phyloP scores from a whole-genome alignment of 2,797 vertebrate species.

The Pristis pectinata region DNA sequence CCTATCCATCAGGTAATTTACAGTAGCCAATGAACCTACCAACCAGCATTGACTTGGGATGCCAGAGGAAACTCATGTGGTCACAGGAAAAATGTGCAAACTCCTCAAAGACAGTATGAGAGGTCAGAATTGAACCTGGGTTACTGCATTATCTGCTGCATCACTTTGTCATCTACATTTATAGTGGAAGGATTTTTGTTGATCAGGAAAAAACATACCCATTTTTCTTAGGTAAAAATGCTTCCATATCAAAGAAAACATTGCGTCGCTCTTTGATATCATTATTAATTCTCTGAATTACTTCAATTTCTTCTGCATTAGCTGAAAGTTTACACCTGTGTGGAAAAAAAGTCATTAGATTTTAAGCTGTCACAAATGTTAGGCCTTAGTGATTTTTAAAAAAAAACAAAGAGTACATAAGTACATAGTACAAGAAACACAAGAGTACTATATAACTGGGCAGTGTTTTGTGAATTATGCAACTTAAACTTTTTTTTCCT shows the following conservation, averaged over 20 bases:
- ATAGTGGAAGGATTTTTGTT: not conserved
- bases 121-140: no score
- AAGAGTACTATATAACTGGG: no score
- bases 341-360: not conserved
- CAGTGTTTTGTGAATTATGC: not conserved
- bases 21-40: no score
- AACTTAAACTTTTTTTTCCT: not conserved
- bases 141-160: no score
- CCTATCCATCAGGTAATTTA: no score
- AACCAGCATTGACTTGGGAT: no score
- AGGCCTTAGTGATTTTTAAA: no score
- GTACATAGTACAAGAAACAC: no score
- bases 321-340: conserved; percentile 64
- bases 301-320: conserved; percentile 62
- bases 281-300: conserved; percentile 68
- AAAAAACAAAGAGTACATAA: not conserved
- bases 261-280: conserved; percentile 88
- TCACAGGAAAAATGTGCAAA: no score
- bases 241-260: conserved; percentile 95
- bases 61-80: no score
- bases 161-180: no score
- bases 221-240: conserved; percentile 93
- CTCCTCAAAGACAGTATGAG: no score
- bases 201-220: conserved; percentile 58
- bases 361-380: not conserved